Percentiles rank a stretch among this genome's conserved stretches.
Conservation (phyloP, 2,888 invertebrate species). For the Coenonympha glycerion region DNA sequence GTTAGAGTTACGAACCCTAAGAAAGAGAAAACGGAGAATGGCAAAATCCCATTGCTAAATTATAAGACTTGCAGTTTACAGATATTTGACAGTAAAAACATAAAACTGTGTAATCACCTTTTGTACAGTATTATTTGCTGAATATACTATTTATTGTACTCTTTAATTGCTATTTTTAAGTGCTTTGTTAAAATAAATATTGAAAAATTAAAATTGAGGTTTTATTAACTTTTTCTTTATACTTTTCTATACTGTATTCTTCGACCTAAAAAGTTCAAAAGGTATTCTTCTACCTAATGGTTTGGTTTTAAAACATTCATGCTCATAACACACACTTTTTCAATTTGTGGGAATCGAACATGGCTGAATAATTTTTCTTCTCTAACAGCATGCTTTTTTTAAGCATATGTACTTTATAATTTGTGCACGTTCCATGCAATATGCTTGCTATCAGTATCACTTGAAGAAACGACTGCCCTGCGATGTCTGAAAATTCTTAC, state of each 20-base stretch:
- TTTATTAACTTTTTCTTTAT: not conserved
- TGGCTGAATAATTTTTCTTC: too few species aligned
- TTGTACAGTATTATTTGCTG: constrained; percentile 76
- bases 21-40: not conserved
- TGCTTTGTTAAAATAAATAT: constrained; percentile 64
- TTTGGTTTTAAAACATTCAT: too few species aligned
- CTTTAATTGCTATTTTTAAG: constrained; percentile 61
- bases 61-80: not conserved
- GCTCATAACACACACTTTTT: too few species aligned
- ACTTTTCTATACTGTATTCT: not conserved
- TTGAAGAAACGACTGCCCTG: too few species aligned
- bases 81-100: constrained; percentile 15
- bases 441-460: too few species aligned
- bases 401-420: too few species aligned
- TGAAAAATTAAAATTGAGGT: constrained; percentile 16
- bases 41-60: not conserved
- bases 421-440: too few species aligned
- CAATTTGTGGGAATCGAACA: too few species aligned
- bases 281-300: too few species aligned
- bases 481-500: too few species aligned
- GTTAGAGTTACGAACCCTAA: too few species aligned
- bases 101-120: constrained; percentile 70
- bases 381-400: too few species aligned
- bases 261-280: not conserved
- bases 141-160: constrained; percentile 72